Conservation (phyloP, 2,888 invertebrate species). For the Anaspis maculata region DNA sequence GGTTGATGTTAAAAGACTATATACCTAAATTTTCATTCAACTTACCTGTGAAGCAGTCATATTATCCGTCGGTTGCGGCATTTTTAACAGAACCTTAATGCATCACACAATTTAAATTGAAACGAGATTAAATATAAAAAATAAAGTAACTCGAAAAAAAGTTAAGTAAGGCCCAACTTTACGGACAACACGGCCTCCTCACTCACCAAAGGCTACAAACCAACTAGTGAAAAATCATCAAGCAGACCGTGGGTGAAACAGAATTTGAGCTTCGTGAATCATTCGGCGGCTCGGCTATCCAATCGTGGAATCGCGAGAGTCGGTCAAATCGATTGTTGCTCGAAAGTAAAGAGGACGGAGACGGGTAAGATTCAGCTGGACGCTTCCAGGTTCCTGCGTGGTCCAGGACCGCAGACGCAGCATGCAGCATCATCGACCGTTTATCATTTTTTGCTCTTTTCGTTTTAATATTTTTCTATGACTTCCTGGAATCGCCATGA, state of each 20-base stretch:
- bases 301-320: conserved; percentile 15
- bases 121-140: conserved; percentile 5
- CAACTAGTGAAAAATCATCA: conserved; percentile 6
- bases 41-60: conserved; percentile 15
- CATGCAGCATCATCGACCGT: too few species aligned
- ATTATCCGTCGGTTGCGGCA: conserved; percentile 16
- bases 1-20: not conserved
- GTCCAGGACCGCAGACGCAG: too few species aligned
- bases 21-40: not conserved
- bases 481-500: too few species aligned
- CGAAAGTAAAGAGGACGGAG: too few species aligned
- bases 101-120: conserved; percentile 5
- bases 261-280: conserved; percentile 14
- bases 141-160: conserved; percentile 6
- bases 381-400: too few species aligned
- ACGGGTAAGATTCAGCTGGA: too few species aligned
- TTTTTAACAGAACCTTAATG: too few species aligned
- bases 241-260: conserved; percentile 4
- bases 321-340: too few species aligned
- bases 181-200: conserved; percentile 13
- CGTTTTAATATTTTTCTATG: too few species aligned
- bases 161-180: conserved; percentile 6
- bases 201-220: conserved; percentile 13
- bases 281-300: conserved; percentile 11
- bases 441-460: too few species aligned